Conservation (phyloP, 1,140 invertebrate genomes). For the Adelges cooleyi region DNA sequence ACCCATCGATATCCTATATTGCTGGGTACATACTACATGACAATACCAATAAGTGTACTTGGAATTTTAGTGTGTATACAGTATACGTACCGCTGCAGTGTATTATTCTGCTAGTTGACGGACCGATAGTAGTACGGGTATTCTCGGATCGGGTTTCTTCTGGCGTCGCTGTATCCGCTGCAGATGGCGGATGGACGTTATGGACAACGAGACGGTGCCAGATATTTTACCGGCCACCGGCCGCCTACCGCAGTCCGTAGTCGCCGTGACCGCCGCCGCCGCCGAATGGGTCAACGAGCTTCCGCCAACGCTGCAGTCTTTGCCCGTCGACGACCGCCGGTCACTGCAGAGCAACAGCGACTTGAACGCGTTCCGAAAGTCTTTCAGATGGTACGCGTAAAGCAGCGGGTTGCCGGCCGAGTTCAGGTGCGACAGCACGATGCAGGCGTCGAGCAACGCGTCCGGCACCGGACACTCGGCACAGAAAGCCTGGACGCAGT, state of each 20-base stretch:
- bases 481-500: slow-evolving; percentile 73
- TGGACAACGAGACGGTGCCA: too few relatives aligned
- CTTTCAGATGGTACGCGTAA: slow-evolving; percentile 80
- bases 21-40: too few relatives aligned
- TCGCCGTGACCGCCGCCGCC: neutral
- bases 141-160: neutral
- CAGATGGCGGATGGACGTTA: too few relatives aligned
- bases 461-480: slow-evolving; percentile 51
- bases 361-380: slow-evolving; percentile 59
- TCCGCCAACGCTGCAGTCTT: neutral
- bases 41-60: too few relatives aligned
- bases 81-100: too few relatives aligned
- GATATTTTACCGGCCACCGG: neutral
- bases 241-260: neutral
- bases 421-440: slow-evolving; percentile 78
- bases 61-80: too few relatives aligned
- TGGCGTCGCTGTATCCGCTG: too few relatives aligned
- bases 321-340: neutral
- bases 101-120: neutral
- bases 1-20: too few relatives aligned
- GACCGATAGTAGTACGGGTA: neutral
- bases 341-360: slow-evolving; percentile 30
- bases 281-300: neutral
- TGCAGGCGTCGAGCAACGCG: slow-evolving; percentile 63
- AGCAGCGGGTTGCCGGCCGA: slow-evolving; percentile 76